Evolutionary conservation across 1,140 invertebrate genomes (phyloP).

Genomic region (Halesus radiatus): DNA sequence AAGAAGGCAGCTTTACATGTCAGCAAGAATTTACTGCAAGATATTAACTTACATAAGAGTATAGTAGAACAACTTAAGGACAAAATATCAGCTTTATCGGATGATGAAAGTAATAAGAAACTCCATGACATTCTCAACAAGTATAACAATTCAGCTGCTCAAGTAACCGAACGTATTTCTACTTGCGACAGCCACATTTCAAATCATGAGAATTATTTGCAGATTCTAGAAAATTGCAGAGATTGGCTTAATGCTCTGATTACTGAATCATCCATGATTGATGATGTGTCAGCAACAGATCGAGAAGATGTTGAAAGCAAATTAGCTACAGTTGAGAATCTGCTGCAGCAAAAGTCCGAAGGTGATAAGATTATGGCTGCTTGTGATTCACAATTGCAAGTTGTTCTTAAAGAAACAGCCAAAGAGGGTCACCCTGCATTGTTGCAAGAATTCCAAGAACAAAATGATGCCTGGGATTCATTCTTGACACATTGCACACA

Average conservation of each 20-base stretch:
- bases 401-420: conserved; percentile 84
- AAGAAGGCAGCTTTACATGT: conserved; percentile 88
- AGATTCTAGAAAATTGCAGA: conserved; percentile 81
- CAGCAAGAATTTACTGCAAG: conserved; percentile 83
- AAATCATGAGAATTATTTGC: conserved; percentile 87
- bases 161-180: conserved; percentile 78
- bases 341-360: conserved; percentile 80
- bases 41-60: conserved; percentile 84
- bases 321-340: conserved; percentile 80
- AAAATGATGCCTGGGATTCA: conserved; percentile 82
- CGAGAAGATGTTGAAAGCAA: conserved; percentile 83
- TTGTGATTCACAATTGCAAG: conserved; percentile 80
- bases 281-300: conserved; percentile 80
- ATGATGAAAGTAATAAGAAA: conserved; percentile 81
- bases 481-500: conserved; percentile 81
- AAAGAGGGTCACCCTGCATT: conserved; percentile 82
- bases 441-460: conserved; percentile 81
- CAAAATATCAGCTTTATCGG: conserved; percentile 79
- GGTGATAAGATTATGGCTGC: conserved; percentile 81
- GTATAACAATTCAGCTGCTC: conserved; percentile 77
- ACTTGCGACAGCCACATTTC: conserved; percentile 79
- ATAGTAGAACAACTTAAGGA: conserved; percentile 84
- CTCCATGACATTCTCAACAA: conserved; percentile 78
- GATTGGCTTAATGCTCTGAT: conserved; percentile 81
- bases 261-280: conserved; percentile 76